These are phyloP conservation scores for Neomicropteryx cornuta DNA, from an alignment of 1,140 invertebrate genomes.

Conservation along the genomic window DNA sequence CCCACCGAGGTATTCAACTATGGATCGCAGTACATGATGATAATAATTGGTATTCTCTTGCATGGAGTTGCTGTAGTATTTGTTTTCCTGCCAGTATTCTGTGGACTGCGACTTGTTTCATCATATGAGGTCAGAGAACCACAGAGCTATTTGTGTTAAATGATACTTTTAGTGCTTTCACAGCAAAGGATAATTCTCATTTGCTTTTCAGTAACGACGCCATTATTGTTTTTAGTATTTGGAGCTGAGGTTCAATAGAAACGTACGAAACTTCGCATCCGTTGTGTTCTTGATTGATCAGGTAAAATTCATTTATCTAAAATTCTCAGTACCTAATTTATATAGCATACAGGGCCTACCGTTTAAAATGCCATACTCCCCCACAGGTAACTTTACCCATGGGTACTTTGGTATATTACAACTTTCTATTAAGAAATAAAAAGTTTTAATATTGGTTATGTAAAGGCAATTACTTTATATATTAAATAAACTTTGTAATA, in stretches of 20 bases:
- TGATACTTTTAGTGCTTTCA: conserved; percentile 1
- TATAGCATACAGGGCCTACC: no score
- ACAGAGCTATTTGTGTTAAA: neutral
- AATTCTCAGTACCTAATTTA: no score
- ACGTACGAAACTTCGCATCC: conserved; percentile 49
- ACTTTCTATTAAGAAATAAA: no score
- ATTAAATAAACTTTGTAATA: no score
- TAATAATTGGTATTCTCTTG: conserved; percentile 52
- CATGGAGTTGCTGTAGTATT: conserved; percentile 54
- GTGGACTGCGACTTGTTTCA: conserved; percentile 62
- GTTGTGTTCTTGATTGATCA: conserved; percentile 50
- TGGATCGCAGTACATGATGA: conserved; percentile 72
- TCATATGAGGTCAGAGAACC: conserved; percentile 78
- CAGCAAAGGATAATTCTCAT: conserved; percentile 1
- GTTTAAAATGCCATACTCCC: no score
- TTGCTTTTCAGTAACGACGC: conserved; percentile 6
- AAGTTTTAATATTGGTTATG: no score
- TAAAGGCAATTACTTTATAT: no score
- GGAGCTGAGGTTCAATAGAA: conserved; percentile 48
- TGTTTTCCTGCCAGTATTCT: conserved; percentile 78
- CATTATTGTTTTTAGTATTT: conserved; percentile 52
- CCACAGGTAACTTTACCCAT: no score
- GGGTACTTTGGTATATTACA: no score
- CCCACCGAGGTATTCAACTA: conserved; percentile 81
- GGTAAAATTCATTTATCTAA: conserved; percentile 34